These are phyloP conservation scores for Gobio gobio DNA, from an alignment of 2,113 vertebrate species.

Conservation along the genomic window DNA sequence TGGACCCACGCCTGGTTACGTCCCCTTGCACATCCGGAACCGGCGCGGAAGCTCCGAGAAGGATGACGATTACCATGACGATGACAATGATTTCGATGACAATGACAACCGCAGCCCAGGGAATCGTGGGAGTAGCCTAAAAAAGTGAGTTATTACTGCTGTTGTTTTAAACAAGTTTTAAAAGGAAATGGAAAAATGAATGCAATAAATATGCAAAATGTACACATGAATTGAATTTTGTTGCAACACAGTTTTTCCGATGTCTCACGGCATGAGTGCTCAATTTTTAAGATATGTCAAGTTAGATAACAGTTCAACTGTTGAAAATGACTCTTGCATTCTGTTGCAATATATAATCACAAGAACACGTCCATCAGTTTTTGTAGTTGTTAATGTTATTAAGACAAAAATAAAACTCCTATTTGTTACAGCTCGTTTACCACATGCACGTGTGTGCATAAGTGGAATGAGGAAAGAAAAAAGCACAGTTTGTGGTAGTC, in stretches of 20 bases:
- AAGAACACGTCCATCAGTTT: neutral
- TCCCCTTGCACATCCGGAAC: constrained; percentile 82
- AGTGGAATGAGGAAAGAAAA: constrained; percentile 4
- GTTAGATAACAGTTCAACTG: neutral
- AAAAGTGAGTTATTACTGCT: constrained; percentile 77
- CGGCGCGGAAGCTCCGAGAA: constrained; percentile 79
- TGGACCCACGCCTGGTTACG: constrained; percentile 87
- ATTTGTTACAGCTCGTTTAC: neutral
- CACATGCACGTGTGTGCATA: neutral
- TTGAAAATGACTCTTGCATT: neutral
- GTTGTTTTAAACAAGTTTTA: neutral
- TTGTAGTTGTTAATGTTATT: neutral
- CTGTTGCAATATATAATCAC: neutral
- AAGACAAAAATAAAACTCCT: neutral
- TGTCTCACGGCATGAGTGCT: neutral
- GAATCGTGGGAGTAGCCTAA: constrained; percentile 74
- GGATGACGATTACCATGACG: constrained; percentile 79
- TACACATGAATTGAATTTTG: neutral
- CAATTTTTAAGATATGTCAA: neutral
- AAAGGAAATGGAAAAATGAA: neutral
- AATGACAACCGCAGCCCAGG: constrained; percentile 74
- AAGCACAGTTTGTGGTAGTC: constrained; percentile 23
- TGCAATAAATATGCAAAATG: neutral
- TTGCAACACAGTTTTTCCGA: neutral
- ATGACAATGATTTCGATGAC: constrained; percentile 66